Conservation (phyloP, 2,797 vertebrate species). For the Gobio occitaniae region DNA sequence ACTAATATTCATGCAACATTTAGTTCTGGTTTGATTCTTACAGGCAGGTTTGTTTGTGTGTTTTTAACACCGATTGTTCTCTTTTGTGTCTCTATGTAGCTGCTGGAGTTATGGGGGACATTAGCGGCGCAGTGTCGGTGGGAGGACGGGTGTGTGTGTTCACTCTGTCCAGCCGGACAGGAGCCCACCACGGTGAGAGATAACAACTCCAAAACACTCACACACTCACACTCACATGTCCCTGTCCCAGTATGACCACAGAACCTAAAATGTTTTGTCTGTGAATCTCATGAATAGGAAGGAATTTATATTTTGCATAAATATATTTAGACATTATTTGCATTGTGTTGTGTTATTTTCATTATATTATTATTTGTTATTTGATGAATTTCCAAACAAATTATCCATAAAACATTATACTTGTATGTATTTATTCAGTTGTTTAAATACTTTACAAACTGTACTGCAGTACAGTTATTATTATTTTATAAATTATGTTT, state of each 20-base stretch:
- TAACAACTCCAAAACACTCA: constrained; percentile 13
- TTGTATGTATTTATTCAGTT: too few relatives aligned
- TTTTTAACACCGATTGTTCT: not conserved
- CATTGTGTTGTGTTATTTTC: not conserved
- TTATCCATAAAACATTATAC: too few relatives aligned
- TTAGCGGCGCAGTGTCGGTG: constrained; percentile 76
- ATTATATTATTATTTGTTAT: not conserved
- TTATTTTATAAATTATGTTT: too few relatives aligned
- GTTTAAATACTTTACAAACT: too few relatives aligned
- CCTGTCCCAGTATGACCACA: not conserved
- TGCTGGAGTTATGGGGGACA: constrained; percentile 67
- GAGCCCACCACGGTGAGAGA: constrained; percentile 84
- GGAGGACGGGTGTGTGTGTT: constrained; percentile 73
- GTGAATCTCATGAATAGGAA: not conserved
- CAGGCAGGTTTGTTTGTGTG: not conserved
- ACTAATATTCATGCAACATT: too few relatives aligned
- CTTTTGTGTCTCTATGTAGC: constrained; percentile 43
- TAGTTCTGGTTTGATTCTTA: not conserved
- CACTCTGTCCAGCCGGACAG: constrained; percentile 83
- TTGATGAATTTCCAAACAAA: too few relatives aligned
- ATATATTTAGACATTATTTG: not conserved
- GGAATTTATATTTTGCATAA: not conserved
- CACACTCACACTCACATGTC: not conserved
- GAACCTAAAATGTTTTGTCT: not conserved
- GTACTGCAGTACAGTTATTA: too few relatives aligned